phyloP scores from a whole-genome alignment of 2,113 vertebrate species.

The Notechis scutatus region DNA sequence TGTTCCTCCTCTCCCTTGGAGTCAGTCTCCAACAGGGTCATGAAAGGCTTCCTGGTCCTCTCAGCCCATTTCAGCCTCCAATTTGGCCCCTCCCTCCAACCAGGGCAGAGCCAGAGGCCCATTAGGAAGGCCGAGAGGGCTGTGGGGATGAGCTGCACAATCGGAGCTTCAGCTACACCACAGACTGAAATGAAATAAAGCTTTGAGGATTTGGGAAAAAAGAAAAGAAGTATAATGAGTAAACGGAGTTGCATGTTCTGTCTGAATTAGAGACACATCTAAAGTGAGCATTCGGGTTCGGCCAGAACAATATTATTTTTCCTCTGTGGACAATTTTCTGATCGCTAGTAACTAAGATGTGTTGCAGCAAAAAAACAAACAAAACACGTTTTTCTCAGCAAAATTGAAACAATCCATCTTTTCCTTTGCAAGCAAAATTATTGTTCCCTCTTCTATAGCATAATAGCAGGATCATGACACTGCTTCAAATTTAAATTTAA shows the following conservation, averaged over 20 bases:
- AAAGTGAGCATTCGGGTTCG: neutral
- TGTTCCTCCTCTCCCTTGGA: too few relatives aligned
- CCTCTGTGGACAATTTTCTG: neutral
- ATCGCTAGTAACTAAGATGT: neutral
- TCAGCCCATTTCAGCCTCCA: neutral
- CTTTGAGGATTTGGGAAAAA: neutral
- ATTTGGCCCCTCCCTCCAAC: neutral
- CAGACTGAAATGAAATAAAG: neutral
- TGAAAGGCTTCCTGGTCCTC: neutral
- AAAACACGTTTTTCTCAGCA: neutral
- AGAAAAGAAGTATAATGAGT: neutral
- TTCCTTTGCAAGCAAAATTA: constrained; percentile 1
- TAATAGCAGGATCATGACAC: neutral
- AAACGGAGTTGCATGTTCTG: neutral
- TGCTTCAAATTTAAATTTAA: neutral
- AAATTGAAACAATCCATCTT: constrained; percentile 12
- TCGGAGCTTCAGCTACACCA: neutral
- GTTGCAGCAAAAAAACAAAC: neutral
- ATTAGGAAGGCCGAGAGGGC: neutral
- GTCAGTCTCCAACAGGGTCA: too few relatives aligned
- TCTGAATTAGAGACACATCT: neutral
- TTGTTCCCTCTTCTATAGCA: neutral
- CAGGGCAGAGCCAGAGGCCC: neutral
- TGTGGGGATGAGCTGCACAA: neutral
- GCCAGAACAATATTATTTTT: neutral